Evolutionary conservation across 1,140 invertebrate species (phyloP).

Genomic region (Drosophila repletoides): DNA sequence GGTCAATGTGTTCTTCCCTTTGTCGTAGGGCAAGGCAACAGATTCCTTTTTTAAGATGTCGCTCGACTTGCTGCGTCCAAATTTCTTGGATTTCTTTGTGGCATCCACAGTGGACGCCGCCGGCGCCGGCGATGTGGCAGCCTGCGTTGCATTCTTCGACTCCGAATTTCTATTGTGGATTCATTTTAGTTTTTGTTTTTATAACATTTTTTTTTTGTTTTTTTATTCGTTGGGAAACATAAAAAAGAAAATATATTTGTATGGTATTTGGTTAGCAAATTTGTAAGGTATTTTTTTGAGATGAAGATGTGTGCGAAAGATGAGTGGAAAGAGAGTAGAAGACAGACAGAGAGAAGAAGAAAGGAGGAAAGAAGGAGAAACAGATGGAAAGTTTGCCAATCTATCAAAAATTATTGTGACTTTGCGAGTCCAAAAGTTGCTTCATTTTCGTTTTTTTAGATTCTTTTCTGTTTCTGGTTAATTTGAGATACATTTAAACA

Average conservation of each 20-base stretch:
- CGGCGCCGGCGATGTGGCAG: conserved; percentile 50
- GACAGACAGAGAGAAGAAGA: conserved; percentile 13
- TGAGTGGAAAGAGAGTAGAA: conserved; percentile 9
- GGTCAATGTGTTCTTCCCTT: conserved; percentile 84
- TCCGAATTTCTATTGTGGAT: conserved; percentile 59
- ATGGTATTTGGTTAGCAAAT: conserved; percentile 74
- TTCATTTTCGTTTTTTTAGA: conserved; percentile 22
- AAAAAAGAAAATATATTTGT: conserved; percentile 79
- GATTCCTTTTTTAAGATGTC: conserved; percentile 86
- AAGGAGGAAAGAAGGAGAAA: conserved; percentile 1
- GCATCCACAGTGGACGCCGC: conserved; percentile 29
- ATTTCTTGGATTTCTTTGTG: conserved; percentile 71
- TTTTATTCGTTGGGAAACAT: conserved; percentile 51
- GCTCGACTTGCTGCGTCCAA: conserved; percentile 86
- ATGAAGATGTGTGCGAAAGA: conserved; percentile 49
- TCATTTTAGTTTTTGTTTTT: conserved; percentile 34
- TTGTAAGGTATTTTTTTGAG: conserved; percentile 50
- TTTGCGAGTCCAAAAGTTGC: not conserved
- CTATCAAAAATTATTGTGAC: conserved; percentile 62
- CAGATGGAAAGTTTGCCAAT: conserved; percentile 39
- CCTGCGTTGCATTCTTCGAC: conserved; percentile 54
- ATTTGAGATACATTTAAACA: conserved; percentile 48
- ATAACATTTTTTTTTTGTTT: conserved; percentile 38
- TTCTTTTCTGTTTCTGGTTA: conserved; percentile 48
- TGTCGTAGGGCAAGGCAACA: conserved; percentile 84